These are phyloP conservation scores for Petromus typicus DNA, from an alignment of 2,113 vertebrate species.

Conservation along the genomic window DNA sequence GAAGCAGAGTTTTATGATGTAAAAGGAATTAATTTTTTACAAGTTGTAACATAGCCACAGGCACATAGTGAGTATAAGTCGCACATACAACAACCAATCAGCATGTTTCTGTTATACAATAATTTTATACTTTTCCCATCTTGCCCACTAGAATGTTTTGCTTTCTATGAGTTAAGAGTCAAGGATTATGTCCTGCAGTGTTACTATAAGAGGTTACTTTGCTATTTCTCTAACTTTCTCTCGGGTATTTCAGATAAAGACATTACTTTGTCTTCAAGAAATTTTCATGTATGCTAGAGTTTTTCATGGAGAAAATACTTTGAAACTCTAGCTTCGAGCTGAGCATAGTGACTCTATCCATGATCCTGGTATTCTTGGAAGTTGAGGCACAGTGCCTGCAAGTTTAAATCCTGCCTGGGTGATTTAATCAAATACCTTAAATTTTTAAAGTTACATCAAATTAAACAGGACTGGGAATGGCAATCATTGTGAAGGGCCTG, in stretches of 20 bases:
- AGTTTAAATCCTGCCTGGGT: not conserved
- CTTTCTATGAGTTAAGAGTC: not conserved
- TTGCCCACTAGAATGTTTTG: not conserved
- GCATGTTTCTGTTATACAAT: not conserved
- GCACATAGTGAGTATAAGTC: not conserved
- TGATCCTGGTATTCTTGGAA: not conserved
- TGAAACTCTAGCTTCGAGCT: not conserved
- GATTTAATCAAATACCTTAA: not conserved
- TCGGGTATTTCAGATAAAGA: not conserved
- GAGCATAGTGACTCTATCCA: rapidly evolving
- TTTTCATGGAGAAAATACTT: not conserved
- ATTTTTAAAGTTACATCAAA: not conserved
- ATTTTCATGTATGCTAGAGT: not conserved
- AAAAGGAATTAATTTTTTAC: not conserved
- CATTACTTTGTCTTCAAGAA: not conserved
- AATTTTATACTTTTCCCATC: not conserved
- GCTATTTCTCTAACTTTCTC: not conserved
- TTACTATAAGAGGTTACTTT: not conserved
- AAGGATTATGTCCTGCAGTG: not conserved
- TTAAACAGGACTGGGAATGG: not conserved
- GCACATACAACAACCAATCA: not conserved
- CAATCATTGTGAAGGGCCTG: not conserved
- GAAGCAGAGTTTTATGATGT: not conserved
- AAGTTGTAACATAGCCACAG: not conserved
- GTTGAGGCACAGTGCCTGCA: not conserved